Percentiles rank a stretch among this genome's conserved stretches.
Conservation (phyloP, 2,113 vertebrate genomes). For the Solea senegalensis region DNA sequence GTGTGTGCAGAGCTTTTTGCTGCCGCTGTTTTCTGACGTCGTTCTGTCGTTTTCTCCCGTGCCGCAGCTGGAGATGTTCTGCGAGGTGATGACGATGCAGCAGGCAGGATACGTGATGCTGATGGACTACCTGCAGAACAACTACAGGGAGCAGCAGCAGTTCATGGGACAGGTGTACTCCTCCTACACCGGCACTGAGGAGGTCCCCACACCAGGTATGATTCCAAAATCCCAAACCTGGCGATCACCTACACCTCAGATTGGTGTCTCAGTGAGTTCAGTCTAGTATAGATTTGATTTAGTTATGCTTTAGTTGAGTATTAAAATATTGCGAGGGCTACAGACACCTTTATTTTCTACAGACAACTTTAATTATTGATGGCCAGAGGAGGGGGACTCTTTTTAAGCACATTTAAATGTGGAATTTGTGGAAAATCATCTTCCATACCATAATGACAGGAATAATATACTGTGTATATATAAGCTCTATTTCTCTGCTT, state of each 20-base stretch:
- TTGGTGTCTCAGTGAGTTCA: too few relatives aligned
- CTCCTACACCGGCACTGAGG: conserved; percentile 94
- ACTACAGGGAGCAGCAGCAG: conserved; percentile 91
- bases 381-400: too few relatives aligned
- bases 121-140: conserved; percentile 98
- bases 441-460: too few relatives aligned
- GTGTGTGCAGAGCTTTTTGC: not conserved
- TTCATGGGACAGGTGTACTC: conserved; percentile 95
- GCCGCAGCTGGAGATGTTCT: conserved; percentile 91
- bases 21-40: not conserved
- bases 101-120: conserved; percentile 97
- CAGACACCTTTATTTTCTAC: too few relatives aligned
- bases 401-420: too few relatives aligned
- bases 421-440: too few relatives aligned
- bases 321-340: too few relatives aligned
- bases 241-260: not conserved
- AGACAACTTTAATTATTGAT: too few relatives aligned
- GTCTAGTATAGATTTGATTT: too few relatives aligned
- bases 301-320: too few relatives aligned
- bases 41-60: not conserved
- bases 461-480: too few relatives aligned
- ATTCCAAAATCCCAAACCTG: conserved; percentile 5
- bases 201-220: conserved; percentile 90
- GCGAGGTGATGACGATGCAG: conserved; percentile 99
- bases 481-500: too few relatives aligned